A percentile compares a stretch with the other conserved stretches of the same genome.
Evolutionary conservation across 2,113 vertebrate species (phyloP).

Genomic region (Hiodon alosoides): DNA sequence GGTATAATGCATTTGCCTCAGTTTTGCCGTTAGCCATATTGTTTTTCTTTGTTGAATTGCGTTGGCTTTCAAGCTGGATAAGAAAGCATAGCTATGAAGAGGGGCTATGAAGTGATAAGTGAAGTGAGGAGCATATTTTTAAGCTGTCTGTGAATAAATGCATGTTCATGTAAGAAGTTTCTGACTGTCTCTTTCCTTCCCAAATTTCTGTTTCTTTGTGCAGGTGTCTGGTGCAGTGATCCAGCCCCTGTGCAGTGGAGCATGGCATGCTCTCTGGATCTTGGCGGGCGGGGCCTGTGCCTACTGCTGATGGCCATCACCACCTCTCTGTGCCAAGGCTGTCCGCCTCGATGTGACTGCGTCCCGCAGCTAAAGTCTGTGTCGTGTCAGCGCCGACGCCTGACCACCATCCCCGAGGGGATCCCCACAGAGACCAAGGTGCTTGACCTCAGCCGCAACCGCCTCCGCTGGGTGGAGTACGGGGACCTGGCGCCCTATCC

Average conservation of each 20-base stretch:
- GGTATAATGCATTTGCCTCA: no score
- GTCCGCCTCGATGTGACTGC: slow-evolving; percentile 88
- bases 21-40: no score
- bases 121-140: no score
- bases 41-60: no score
- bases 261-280: slow-evolving; percentile 56
- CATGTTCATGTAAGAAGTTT: not conserved
- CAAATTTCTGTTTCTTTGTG: slow-evolving; percentile 16
- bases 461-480: slow-evolving; percentile 85
- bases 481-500: slow-evolving; percentile 74
- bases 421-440: slow-evolving; percentile 79
- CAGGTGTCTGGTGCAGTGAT: slow-evolving; percentile 71
- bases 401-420: slow-evolving; percentile 81
- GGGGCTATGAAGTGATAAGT: no score
- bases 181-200: not conserved
- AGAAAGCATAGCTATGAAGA: no score
- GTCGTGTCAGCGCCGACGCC: slow-evolving; percentile 77
- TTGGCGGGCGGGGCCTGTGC: slow-evolving; percentile 64
- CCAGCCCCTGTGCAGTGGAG: slow-evolving; percentile 43
- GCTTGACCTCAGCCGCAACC: slow-evolving; percentile 87
- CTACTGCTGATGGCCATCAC: slow-evolving; percentile 57
- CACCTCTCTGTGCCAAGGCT: slow-evolving; percentile 52
- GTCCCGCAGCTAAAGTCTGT: slow-evolving; percentile 66
- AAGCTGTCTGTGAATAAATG: no score
- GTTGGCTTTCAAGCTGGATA: no score